phyloP scores from a whole-genome alignment of 2,113 vertebrate species.

The Corydoras maculifer region DNA sequence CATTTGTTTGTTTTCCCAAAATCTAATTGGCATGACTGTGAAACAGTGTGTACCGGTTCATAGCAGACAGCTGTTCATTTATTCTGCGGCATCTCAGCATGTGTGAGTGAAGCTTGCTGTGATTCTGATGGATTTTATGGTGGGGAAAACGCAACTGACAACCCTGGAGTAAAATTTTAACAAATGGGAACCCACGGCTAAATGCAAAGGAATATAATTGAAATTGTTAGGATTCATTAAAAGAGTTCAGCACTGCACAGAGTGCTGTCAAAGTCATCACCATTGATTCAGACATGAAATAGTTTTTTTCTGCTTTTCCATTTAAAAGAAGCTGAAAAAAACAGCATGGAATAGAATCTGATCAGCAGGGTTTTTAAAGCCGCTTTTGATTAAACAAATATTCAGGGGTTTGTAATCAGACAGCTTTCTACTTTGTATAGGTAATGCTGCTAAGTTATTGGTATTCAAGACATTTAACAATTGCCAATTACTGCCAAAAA shows the following conservation, averaged over 20 bases:
- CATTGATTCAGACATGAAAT: too few relatives aligned
- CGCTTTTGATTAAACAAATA: too few relatives aligned
- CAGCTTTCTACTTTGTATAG: too few relatives aligned
- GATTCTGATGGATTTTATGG: constrained; percentile 27
- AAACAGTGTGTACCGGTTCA: constrained; percentile 8
- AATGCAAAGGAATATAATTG: background rate
- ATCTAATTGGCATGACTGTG: constrained; percentile 13
- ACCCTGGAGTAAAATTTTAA: constrained; percentile 17
- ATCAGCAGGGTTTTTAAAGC: too few relatives aligned
- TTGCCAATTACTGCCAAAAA: too few relatives aligned
- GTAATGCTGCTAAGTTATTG: too few relatives aligned
- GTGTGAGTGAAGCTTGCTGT: constrained; percentile 11
- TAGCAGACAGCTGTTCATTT: constrained; percentile 37
- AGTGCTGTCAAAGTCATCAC: too few relatives aligned
- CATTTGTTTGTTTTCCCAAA: constrained; percentile 2
- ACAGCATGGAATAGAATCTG: too few relatives aligned
- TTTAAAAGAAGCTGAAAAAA: too few relatives aligned
- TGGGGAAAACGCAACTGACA: constrained; percentile 2
- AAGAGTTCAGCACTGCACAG: background rate
- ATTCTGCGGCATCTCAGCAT: constrained; percentile 30
- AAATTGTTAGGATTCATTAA: background rate
- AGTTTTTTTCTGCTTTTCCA: too few relatives aligned
- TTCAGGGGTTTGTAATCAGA: too few relatives aligned
- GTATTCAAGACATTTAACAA: too few relatives aligned
- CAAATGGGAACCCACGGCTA: background rate